These are phyloP conservation scores for Catharus fuscescens DNA, from an alignment of 2,113 vertebrate genomes.

Conservation along the genomic window DNA sequence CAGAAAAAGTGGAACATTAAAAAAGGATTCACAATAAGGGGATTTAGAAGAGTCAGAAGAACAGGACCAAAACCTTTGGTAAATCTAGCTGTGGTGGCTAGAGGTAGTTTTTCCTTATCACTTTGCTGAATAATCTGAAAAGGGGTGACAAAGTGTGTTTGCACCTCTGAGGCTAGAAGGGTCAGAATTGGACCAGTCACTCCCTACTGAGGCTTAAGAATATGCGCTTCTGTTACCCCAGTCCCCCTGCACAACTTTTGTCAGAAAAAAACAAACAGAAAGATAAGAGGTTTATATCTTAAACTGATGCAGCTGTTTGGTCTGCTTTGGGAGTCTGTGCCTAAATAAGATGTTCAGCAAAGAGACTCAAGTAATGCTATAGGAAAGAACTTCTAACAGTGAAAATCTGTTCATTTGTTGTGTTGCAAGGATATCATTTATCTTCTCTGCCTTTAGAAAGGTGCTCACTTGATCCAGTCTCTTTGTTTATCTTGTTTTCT, in stretches of 20 bases:
- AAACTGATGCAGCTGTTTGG: not conserved
- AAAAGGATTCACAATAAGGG: not conserved
- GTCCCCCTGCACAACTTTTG: not conserved
- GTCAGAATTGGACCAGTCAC: not conserved
- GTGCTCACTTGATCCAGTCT: not conserved
- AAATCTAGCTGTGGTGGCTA: not conserved
- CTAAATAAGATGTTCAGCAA: not conserved
- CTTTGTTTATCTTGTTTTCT: slow-evolving; percentile 20
- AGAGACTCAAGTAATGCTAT: not conserved
- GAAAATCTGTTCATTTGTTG: not conserved
- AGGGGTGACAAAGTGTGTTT: not conserved
- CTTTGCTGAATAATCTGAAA: not conserved
- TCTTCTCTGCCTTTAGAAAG: not conserved
- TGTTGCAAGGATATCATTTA: not conserved
- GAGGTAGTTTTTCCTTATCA: not conserved
- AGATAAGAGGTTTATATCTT: not conserved
- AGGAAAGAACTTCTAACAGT: not conserved
- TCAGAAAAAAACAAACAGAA: not conserved
- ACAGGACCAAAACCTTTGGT: not conserved
- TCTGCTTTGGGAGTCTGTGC: not conserved
- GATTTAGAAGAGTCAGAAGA: not conserved
- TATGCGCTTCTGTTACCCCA: not conserved
- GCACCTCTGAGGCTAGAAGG: not conserved
- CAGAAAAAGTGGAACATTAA: not conserved
- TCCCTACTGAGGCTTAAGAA: not conserved